A percentile compares a stretch with the other conserved stretches of the same genome.
phyloP scores from a whole-genome alignment of 2,113 vertebrate species.

The Crotalus helleri region DNA sequence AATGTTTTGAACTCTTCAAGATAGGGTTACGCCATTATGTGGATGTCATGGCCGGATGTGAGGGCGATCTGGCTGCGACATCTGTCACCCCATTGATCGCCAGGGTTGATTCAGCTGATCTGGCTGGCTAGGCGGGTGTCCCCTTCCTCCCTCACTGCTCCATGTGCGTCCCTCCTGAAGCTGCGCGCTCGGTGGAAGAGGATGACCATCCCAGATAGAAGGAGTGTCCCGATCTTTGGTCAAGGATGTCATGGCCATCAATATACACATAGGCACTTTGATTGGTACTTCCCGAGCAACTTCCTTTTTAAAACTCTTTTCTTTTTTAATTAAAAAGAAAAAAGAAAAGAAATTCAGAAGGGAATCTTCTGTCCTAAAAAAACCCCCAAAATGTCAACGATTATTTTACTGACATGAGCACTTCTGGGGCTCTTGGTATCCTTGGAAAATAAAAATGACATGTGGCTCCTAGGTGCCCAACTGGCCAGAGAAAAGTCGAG shows the following conservation, averaged over 20 bases:
- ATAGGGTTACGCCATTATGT: neutral
- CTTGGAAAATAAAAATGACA: neutral
- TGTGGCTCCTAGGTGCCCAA: neutral
- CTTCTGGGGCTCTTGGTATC: neutral
- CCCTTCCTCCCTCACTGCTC: no score
- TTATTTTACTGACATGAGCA: neutral
- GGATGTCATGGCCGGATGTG: neutral
- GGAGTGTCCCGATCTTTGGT: no score
- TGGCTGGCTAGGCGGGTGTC: no score
- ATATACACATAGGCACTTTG: neutral
- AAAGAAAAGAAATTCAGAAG: neutral
- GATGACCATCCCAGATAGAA: no score
- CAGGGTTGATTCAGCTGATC: no score
- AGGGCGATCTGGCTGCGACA: no score
- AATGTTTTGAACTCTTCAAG: rapidly evolving
- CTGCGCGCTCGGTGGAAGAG: no score
- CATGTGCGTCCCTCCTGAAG: no score
- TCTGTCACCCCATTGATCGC: no score
- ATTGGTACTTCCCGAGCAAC: neutral
- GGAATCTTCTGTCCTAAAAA: neutral
- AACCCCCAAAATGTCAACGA: neutral
- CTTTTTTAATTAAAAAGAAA: neutral
- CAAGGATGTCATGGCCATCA: neutral
- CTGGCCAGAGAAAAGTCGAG: neutral
- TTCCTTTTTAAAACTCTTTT: neutral